Conservation (phyloP, 2,888 invertebrate species). For the Thyatira batis region DNA sequence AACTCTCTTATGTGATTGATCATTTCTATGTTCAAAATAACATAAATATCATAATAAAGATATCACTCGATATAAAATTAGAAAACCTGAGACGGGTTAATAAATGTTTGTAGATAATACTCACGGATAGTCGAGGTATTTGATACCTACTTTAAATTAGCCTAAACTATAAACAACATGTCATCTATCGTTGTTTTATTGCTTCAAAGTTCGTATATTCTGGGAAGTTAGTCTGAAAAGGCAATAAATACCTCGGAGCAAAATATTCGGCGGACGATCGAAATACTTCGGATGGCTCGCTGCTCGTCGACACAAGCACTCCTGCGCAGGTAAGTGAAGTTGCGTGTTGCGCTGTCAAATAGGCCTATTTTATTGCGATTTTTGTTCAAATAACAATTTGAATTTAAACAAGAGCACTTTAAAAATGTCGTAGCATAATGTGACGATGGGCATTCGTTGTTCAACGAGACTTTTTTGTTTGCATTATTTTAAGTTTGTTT, state of each 20-base stretch:
- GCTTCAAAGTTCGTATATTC: constrained; percentile 16
- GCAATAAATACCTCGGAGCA: constrained; percentile 41
- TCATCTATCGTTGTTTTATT: background rate
- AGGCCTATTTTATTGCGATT: constrained; percentile 70
- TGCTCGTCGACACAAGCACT: constrained; percentile 46
- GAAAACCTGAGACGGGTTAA: background rate
- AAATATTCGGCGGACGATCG: constrained; percentile 52
- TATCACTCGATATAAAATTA: background rate
- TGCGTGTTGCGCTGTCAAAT: constrained; percentile 73
- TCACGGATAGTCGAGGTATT: background rate
- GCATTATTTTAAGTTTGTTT: background rate
- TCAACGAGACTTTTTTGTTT: background rate
- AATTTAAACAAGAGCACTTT: constrained; percentile 53
- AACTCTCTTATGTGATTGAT: constrained; percentile 45
- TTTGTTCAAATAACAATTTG: constrained; percentile 59
- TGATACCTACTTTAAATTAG: background rate
- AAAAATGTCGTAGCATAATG: constrained; percentile 40
- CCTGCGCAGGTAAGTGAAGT: constrained; percentile 74
- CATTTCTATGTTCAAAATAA: constrained; percentile 20
- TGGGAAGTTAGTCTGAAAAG: constrained; percentile 34
- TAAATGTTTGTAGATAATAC: background rate
- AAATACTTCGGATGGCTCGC: constrained; percentile 48
- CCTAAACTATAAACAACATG: background rate
- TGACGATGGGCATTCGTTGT: constrained; percentile 5
- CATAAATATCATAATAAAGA: background rate